Evolutionary conservation across 2,113 vertebrate species (phyloP), one percentile per base, ranked within the genome.

Genomic region (Crypturellus undulatus): DNA sequence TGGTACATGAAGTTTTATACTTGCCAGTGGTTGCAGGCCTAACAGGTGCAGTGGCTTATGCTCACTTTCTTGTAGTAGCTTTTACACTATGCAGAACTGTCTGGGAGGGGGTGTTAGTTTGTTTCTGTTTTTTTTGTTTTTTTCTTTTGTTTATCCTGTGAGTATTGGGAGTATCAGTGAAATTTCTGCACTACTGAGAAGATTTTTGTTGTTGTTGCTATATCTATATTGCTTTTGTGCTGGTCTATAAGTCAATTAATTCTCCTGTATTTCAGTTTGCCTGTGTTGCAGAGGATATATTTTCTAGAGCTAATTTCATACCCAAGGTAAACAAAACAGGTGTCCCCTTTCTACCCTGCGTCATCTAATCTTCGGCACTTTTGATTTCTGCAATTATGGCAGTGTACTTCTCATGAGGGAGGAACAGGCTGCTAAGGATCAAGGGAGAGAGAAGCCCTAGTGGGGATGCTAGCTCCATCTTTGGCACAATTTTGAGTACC

Each of bases 391-490:
- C 26, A 28, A n/a, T 12, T n/a, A 11, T 30, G 18, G 14, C 6
- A 2, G 0, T 32, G 2, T 43, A 26, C 25, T 30, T 15, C 15
- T 69, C n/a, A 42, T 58, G 5, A 1, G 6, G 68, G 38, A 68
- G 36, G 13, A 58, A 58, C 54, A 18, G 19, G 42, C n/a, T 68
- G 16, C 36, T 54, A 8, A 21, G 7, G 8, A 2, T 63, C 32
- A 49, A 38, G 43, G 17, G 12, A 42, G 25, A 58, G 70, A 65
- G 17, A 36, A 88, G 5, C 15, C 1, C 13, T 10, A 13, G 5
- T 34, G 38, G 6, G 34, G 42, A 17, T 0, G 0, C 15, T 81
- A 22, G 45, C 36, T 78, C 45, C 0, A 0, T 14, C 67, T 90
- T 9, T 63, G 69, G 12, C 34, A 64, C 42, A 9, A 18, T 42